phyloP scores from a whole-genome alignment of 1,140 invertebrate species.

The Macrobrachium nipponense region DNA sequence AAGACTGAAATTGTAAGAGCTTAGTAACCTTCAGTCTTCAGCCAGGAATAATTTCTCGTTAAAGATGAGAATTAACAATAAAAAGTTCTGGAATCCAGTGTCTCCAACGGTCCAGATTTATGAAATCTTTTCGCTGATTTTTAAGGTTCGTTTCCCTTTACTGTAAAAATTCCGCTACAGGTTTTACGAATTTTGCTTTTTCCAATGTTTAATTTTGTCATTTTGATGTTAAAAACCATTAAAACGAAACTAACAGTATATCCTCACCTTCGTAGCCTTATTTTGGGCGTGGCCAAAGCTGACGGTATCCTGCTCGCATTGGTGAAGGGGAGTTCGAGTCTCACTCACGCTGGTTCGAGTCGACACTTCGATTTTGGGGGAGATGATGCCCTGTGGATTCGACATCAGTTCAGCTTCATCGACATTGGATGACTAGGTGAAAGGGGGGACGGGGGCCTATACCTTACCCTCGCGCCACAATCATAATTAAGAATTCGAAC shows the following conservation, averaged over 20 bases:
- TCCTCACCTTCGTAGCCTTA: constrained; percentile 42
- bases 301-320: constrained; percentile 57
- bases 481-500: too few relatives aligned
- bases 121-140: too few relatives aligned
- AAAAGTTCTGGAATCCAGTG: too few relatives aligned
- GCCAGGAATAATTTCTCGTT: too few relatives aligned
- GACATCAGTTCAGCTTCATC: not conserved
- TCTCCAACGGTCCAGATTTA: too few relatives aligned
- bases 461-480: not conserved
- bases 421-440: not conserved
- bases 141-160: too few relatives aligned
- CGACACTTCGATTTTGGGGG: constrained; percentile 61
- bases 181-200: not conserved
- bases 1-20: too few relatives aligned
- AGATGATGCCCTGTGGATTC: constrained; percentile 58
- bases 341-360: constrained; percentile 56
- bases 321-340: constrained; percentile 58
- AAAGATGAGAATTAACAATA: too few relatives aligned
- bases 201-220: too few relatives aligned
- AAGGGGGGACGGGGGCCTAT: too few relatives aligned
- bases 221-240: not conserved
- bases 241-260: too few relatives aligned
- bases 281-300: constrained; percentile 58
- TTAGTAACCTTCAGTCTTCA: too few relatives aligned
- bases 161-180: not conserved